A percentile compares a stretch with the other conserved stretches of the same genome.
Conservation (phyloP, 2,797 vertebrate species). For the Acridotheres tristis region DNA sequence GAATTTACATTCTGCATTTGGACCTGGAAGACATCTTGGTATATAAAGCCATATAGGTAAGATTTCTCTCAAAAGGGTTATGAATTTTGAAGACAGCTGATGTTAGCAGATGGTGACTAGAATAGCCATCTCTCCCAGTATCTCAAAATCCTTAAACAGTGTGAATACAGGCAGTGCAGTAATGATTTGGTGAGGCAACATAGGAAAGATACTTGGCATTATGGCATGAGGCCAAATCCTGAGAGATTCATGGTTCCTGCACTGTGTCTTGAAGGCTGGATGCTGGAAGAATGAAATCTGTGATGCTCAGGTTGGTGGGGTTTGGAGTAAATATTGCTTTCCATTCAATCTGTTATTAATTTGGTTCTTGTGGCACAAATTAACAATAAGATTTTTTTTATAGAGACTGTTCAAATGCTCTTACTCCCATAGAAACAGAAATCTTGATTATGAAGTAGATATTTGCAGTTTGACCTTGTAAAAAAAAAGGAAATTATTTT, state of each 20-base stretch:
- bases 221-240: not conserved
- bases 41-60: not conserved
- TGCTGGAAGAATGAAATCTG: not conserved
- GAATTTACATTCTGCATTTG: not conserved
- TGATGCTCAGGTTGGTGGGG: not conserved
- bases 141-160: not conserved
- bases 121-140: not conserved
- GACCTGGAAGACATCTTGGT: not conserved
- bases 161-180: not conserved
- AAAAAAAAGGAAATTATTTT: not conserved
- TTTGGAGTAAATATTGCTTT: not conserved
- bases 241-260: not conserved
- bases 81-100: conserved; percentile 27
- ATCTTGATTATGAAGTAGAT: not conserved
- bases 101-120: conserved; percentile 34
- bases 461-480: not conserved
- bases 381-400: not conserved
- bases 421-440: not conserved
- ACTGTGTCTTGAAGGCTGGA: not conserved
- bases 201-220: not conserved
- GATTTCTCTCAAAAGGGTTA: conserved; percentile 26
- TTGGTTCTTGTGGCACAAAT: not conserved
- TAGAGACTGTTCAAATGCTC: not conserved
- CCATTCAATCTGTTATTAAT: not conserved
- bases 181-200: not conserved